Conservation (phyloP, 2,797 vertebrate species). For the Poecilia picta region DNA sequence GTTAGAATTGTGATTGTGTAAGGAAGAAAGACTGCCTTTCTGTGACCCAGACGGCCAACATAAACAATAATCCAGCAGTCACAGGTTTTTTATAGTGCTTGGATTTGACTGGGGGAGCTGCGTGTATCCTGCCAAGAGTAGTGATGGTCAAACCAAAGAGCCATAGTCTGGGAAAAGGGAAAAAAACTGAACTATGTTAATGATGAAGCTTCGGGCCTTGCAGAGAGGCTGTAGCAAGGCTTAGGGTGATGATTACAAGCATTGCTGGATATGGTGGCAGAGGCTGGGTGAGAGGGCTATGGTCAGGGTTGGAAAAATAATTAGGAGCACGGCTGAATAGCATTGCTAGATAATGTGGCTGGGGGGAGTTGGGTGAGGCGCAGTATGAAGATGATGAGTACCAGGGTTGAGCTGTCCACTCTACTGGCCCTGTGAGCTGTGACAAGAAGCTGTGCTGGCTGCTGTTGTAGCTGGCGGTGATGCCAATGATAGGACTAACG, state of each 20-base stretch:
- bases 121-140: constrained; percentile 59
- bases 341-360: constrained; percentile 73
- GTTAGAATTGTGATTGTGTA: constrained; percentile 24
- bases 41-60: constrained; percentile 62
- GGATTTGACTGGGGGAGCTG: constrained; percentile 41
- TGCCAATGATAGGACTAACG: constrained; percentile 83
- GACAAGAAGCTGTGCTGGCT: constrained; percentile 88
- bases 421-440: constrained; percentile 86
- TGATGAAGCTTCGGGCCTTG: constrained; percentile 66
- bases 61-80: constrained; percentile 57
- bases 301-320: constrained; percentile 73
- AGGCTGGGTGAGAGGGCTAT: constrained; percentile 67
- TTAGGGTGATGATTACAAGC: constrained; percentile 73
- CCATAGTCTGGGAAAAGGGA: constrained; percentile 35
- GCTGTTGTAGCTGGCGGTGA: constrained; percentile 85
- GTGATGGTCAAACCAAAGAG: constrained; percentile 59
- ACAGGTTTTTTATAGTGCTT: constrained; percentile 46
- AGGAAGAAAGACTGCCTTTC: constrained; percentile 41
- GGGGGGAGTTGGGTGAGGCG: constrained; percentile 63
- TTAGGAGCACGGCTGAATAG: constrained; percentile 74
- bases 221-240: constrained; percentile 51
- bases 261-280: constrained; percentile 70
- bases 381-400: constrained; percentile 76
- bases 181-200: constrained; percentile 63
- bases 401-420: constrained; percentile 83